Evolutionary conservation across 2,888 invertebrate species (phyloP).

Genomic region (Cecidostiba fungosa): DNA sequence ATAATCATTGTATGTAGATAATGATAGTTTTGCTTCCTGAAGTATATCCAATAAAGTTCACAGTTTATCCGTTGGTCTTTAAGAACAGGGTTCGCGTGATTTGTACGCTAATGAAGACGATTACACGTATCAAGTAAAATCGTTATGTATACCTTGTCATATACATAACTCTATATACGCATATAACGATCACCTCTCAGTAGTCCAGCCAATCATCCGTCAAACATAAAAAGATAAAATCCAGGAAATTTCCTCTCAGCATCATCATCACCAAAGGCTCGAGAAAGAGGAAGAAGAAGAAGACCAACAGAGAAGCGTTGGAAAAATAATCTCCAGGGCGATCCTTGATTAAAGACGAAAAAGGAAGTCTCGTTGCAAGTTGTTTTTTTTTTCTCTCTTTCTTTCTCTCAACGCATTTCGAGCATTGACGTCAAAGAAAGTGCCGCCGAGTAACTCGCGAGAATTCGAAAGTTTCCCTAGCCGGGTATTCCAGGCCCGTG

Average conservation of each 20-base stretch:
- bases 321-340: slow-evolving; percentile 17
- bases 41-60: not conserved
- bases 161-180: not conserved
- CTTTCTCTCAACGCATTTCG: slow-evolving; percentile 12
- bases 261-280: not conserved
- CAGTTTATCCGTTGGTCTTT: not conserved
- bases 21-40: slow-evolving; percentile 1
- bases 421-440: slow-evolving; percentile 49
- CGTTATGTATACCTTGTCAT: not conserved
- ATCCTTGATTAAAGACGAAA: slow-evolving; percentile 40
- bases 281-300: not conserved
- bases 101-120: not conserved
- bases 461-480: slow-evolving; percentile 52
- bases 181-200: not conserved
- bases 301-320: not conserved
- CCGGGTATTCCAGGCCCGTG: not conserved
- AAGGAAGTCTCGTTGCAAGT: not conserved
- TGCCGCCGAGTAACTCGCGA: slow-evolving; percentile 7
- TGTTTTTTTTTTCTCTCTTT: not conserved
- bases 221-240: not conserved
- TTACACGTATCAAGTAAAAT: not conserved
- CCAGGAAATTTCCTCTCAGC: not conserved
- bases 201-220: not conserved
- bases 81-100: not conserved
- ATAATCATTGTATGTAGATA: not conserved